These are phyloP conservation scores for Himalopsyche phryganea DNA, from an alignment of 1,140 invertebrate genomes.

Conservation along the genomic window DNA sequence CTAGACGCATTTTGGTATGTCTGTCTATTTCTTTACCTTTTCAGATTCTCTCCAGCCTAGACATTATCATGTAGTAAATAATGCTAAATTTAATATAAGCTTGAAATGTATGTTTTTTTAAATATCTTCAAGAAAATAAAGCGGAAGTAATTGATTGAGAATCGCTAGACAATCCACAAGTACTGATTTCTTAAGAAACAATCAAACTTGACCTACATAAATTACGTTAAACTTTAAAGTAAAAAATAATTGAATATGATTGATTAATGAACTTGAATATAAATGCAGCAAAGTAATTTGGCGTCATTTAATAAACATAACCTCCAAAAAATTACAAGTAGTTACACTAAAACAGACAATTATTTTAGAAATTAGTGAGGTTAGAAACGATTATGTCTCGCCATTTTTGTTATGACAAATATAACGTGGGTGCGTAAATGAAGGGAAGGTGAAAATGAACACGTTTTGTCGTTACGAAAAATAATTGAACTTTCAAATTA, in stretches of 20 bases:
- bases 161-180: background rate
- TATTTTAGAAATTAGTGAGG: constrained; percentile 10
- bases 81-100: no score
- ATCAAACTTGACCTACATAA: constrained; percentile 20
- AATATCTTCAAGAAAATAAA: no score
- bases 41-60: no score
- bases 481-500: background rate
- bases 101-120: no score
- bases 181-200: background rate
- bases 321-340: background rate
- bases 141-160: no score
- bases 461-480: background rate
- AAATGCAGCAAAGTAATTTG: constrained; percentile 1
- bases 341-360: background rate
- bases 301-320: constrained; percentile 5
- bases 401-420: background rate
- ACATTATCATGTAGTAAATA: no score
- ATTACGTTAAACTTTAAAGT: background rate
- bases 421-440: background rate
- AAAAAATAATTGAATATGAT: constrained; percentile 4
- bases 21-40: no score
- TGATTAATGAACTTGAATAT: constrained; percentile 8
- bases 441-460: constrained; percentile 12
- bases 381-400: constrained; percentile 6
- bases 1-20: no score